Conservation (phyloP, 2,113 vertebrate genomes). For the Turnix velox region DNA sequence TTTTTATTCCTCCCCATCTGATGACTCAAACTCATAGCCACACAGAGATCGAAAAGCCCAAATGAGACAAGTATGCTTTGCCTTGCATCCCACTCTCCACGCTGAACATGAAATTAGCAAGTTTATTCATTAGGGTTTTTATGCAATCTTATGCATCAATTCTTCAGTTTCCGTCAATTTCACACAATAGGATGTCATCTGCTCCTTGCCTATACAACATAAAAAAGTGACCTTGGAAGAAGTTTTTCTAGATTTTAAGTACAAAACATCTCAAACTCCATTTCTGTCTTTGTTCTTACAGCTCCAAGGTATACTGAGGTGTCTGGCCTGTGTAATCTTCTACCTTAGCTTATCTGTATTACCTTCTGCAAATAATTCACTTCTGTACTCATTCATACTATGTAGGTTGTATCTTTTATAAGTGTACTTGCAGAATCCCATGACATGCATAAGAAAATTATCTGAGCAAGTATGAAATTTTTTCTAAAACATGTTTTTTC, state of each 20-base stretch:
- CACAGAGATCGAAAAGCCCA: slow-evolving; percentile 31
- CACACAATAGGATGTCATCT: neutral
- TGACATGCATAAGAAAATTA: neutral
- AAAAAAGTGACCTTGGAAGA: neutral
- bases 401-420: neutral
- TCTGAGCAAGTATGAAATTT: neutral
- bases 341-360: neutral
- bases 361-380: neutral
- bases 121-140: slow-evolving; percentile 5
- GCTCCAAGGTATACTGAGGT: neutral
- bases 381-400: neutral
- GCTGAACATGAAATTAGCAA: slow-evolving; percentile 21
- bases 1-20: slow-evolving; percentile 39
- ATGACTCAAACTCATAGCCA: slow-evolving; percentile 48
- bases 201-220: neutral
- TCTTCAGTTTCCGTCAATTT: neutral
- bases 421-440: neutral
- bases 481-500: neutral
- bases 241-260: neutral
- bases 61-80: slow-evolving; percentile 41
- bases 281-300: neutral
- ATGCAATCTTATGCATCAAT: neutral
- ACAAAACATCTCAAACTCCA: neutral
- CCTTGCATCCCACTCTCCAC: slow-evolving; percentile 23
- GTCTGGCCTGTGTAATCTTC: neutral